Conservation (phyloP, 2,113 vertebrate genomes). For the Xiphophorus maculatus region DNA sequence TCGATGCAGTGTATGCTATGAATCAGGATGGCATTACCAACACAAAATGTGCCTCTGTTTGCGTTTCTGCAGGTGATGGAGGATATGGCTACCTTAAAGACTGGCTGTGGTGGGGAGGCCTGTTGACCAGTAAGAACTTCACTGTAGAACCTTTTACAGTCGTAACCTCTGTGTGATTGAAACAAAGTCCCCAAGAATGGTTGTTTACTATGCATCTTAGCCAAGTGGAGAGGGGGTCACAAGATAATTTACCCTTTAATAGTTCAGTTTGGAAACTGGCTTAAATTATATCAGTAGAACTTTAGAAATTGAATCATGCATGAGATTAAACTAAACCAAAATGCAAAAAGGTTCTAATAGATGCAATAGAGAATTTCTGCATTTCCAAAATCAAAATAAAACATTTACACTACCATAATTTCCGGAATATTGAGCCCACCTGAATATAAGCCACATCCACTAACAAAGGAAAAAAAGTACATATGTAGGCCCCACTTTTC, state of each 20-base stretch:
- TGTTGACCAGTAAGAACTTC: constrained; percentile 89
- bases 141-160: neutral
- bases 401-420: neutral
- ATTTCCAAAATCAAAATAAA: neutral
- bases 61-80: constrained; percentile 84
- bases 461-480: too few relatives aligned
- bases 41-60: neutral
- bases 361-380: neutral
- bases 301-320: too few relatives aligned
- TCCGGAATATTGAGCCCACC: too few relatives aligned
- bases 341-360: too few relatives aligned
- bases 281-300: too few relatives aligned
- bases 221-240: too few relatives aligned
- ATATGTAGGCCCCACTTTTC: too few relatives aligned
- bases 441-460: too few relatives aligned
- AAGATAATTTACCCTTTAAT: too few relatives aligned
- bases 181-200: neutral
- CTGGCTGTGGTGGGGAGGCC: constrained; percentile 94
- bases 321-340: too few relatives aligned
- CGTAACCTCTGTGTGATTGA: neutral
- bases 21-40: neutral
- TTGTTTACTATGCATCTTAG: neutral
- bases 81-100: constrained; percentile 95
- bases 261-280: too few relatives aligned
- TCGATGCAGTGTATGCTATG: too few relatives aligned